Evolutionary conservation across 2,888 invertebrate genomes (phyloP), one percentile per base, ranked within the genome.

Genomic region (Mactromeris polynyma): DNA sequence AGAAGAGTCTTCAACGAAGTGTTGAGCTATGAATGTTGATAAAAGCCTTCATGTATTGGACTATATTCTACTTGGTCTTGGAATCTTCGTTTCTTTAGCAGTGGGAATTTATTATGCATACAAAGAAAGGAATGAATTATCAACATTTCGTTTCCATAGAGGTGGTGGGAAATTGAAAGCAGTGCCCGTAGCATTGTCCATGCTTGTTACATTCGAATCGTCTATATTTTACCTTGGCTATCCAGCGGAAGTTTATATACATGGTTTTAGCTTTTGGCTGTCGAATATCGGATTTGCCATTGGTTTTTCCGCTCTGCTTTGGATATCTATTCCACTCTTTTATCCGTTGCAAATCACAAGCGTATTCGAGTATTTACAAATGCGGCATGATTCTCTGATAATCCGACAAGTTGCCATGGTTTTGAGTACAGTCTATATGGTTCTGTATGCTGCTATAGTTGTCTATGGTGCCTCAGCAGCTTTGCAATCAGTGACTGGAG

Each of bases 151-250:
- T 36, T 90, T 86, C 79, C 90, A 88, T 54, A 77, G 84, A 81
- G 90, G 86, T 26, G 88, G 81, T 21, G 88, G 88, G 1, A 90
- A 90, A 31, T 19, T 90, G 79, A 86, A 86, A n/a, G 86, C 88
- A n/a, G n/a, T 88, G n/a, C 90, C 90, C 1, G 88, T 88, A 9
- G 90, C 88, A 90, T 88, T n/a, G n/a, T n/a, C n/a, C n/a, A n/a
- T n/a, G n/a, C n/a, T n/a, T n/a, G n/a, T n/a, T n/a, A n/a, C n/a
- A 38, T 90, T 88, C 36, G 88, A 90, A 42, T 90, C 90, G 0
- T 90, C 90, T 21, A 90, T 90, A 33, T 90, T 90, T 82, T 88
- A 81, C 40, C 84, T 90, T 2, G 90, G 90, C 11, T 88, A 84
- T 54, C 90, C n/a, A n/a, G n/a, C n/a, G n/a, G n/a, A n/a, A n/a